A percentile compares a stretch with the other conserved stretches of the same genome.
Conservation (phyloP, 1,140 invertebrate species). For the Notospermus geniculatus region DNA sequence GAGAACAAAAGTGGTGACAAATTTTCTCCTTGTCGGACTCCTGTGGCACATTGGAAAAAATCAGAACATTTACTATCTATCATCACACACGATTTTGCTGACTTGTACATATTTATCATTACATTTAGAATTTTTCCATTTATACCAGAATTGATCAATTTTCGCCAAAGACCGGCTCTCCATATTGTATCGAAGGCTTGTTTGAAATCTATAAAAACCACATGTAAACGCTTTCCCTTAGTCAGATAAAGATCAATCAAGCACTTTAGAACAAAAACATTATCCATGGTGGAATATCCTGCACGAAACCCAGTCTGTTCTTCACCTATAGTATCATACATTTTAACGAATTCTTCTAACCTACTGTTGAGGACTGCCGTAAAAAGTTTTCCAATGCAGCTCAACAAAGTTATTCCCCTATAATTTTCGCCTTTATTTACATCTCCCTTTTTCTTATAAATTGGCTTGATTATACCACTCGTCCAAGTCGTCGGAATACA, state of each 20-base stretch:
- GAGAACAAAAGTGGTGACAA: conserved; percentile 21
- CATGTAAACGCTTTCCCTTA: conserved; percentile 5
- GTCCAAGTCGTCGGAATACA: no score
- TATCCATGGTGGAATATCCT: conserved; percentile 21
- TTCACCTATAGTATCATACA: conserved; percentile 4
- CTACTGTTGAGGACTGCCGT: no score
- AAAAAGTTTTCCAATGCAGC: no score
- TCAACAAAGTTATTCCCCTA: no score
- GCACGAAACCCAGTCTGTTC: conserved; percentile 27
- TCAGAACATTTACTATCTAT: conserved; percentile 1
- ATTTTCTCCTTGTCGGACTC: conserved; percentile 21
- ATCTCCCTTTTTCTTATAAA: no score
- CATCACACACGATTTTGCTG: conserved; percentile 8
- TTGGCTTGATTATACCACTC: no score
- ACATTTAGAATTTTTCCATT: conserved; percentile 16
- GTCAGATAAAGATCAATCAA: conserved; percentile 13
- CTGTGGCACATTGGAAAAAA: conserved; percentile 11
- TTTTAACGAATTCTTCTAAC: no score
- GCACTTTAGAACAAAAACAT: conserved; percentile 20
- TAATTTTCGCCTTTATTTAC: no score
- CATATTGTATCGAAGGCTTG: conserved; percentile 26
- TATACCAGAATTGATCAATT: conserved; percentile 18
- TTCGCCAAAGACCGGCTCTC: conserved; percentile 13
- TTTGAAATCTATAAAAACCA: conserved; percentile 26
- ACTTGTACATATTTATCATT: conserved; percentile 23